A percentile compares a stretch with the other conserved stretches of the same genome.
Evolutionary conservation across 2,113 vertebrate genomes (phyloP).

Genomic region (Grus americana): DNA sequence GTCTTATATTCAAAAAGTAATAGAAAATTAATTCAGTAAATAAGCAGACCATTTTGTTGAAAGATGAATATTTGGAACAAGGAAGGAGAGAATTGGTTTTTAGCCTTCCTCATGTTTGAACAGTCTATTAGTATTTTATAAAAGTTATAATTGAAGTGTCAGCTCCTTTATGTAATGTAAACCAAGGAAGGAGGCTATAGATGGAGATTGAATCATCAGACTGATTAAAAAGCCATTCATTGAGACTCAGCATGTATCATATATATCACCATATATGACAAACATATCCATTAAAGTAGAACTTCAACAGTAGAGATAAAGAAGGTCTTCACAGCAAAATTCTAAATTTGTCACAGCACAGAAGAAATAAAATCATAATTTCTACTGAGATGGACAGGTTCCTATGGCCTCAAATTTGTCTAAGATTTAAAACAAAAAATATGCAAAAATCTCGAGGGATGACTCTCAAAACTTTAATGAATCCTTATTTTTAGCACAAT

Average conservation of each 20-base stretch:
- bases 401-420: background rate
- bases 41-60: background rate
- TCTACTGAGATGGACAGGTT: background rate
- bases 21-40: background rate
- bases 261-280: background rate
- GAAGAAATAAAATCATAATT: background rate
- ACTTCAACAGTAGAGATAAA: background rate
- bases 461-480: background rate
- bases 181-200: background rate
- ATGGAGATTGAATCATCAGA: background rate
- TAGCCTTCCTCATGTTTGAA: background rate
- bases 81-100: background rate
- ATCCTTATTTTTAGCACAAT: background rate
- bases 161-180: background rate
- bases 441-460: background rate
- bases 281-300: background rate
- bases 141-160: conserved; percentile 22
- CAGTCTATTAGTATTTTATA: background rate
- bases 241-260: background rate
- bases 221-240: background rate
- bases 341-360: background rate
- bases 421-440: background rate
- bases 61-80: background rate
- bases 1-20: background rate
- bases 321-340: background rate